These are phyloP conservation scores for Eleutherodactylus coqui DNA, from an alignment of 2,797 vertebrate species.

Conservation along the genomic window DNA sequence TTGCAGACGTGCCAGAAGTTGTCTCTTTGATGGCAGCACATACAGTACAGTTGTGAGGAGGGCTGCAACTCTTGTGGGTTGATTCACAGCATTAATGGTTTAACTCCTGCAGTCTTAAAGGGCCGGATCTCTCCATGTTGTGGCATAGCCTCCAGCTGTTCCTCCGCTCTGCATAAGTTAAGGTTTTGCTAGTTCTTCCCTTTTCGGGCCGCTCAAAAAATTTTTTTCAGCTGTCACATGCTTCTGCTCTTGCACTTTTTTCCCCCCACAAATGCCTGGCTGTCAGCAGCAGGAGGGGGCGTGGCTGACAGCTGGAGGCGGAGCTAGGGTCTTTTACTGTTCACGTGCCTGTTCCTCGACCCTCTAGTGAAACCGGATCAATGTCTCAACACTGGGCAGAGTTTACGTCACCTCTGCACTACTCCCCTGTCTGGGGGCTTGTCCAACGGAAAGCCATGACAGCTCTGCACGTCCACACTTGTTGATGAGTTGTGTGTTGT, in stretches of 20 bases:
- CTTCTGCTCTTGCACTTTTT: slow-evolving; percentile 34
- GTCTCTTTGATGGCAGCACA: not conserved
- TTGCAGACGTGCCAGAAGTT: not conserved
- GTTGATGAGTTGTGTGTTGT: no score
- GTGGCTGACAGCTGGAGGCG: not conserved
- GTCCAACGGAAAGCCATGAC: not conserved
- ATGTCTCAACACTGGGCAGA: slow-evolving; percentile 9
- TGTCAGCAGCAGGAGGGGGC: not conserved
- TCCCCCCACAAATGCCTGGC: slow-evolving; percentile 29
- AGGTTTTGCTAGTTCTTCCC: not conserved
- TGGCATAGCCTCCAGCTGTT: no score
- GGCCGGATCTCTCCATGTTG: no score
- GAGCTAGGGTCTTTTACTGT: not conserved
- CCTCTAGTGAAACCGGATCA: slow-evolving; percentile 25
- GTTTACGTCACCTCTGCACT: slow-evolving; percentile 21
- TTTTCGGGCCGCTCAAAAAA: slow-evolving; percentile 2
- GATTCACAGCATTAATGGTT: not conserved
- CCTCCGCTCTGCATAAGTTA: not conserved
- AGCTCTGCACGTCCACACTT: slow-evolving; percentile 13
- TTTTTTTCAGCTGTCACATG: slow-evolving; percentile 48
- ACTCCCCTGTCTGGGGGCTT: not conserved
- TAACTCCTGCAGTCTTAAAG: not conserved
- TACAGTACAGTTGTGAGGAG: not conserved
- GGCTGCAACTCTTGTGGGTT: not conserved
- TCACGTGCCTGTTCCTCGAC: no score